Evolutionary conservation across 2,797 vertebrate species (phyloP).

Genomic region (Helarctos malayanus): DNA sequence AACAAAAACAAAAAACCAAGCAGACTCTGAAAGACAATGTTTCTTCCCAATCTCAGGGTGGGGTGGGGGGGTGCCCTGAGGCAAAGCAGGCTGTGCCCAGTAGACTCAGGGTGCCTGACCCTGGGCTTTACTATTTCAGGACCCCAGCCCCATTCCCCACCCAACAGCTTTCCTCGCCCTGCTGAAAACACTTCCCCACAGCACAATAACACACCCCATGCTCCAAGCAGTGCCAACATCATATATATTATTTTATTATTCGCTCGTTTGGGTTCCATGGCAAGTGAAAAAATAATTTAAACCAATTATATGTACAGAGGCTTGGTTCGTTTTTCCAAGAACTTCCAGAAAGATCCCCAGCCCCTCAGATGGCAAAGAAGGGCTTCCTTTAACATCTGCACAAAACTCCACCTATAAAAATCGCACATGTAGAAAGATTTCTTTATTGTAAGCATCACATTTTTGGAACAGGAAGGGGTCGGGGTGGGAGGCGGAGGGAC

Average conservation of each 20-base stretch:
- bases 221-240: constrained; percentile 45
- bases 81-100: background rate
- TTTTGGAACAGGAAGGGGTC: constrained; percentile 49
- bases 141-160: rapidly evolving
- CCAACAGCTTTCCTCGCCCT: rapidly evolving
- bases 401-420: constrained; percentile 82
- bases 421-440: constrained; percentile 50
- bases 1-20: background rate
- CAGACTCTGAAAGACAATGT: background rate
- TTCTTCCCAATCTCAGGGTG: background rate
- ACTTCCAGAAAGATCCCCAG: constrained; percentile 58
- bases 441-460: constrained; percentile 78
- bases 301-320: constrained; percentile 86
- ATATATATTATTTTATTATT: constrained; percentile 78
- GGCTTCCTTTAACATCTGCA: constrained; percentile 74
- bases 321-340: constrained; percentile 65
- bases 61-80: background rate
- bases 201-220: constrained; percentile 30
- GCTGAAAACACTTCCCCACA: background rate
- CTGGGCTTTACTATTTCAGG: background rate
- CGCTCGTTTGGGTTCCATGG: constrained; percentile 84
- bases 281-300: constrained; percentile 91
- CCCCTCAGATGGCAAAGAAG: constrained; percentile 68
- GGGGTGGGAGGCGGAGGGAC: background rate
- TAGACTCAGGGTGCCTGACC: background rate